These are phyloP conservation scores for Elysia crispata DNA, from an alignment of 2,888 invertebrate genomes.

Conservation along the genomic window DNA sequence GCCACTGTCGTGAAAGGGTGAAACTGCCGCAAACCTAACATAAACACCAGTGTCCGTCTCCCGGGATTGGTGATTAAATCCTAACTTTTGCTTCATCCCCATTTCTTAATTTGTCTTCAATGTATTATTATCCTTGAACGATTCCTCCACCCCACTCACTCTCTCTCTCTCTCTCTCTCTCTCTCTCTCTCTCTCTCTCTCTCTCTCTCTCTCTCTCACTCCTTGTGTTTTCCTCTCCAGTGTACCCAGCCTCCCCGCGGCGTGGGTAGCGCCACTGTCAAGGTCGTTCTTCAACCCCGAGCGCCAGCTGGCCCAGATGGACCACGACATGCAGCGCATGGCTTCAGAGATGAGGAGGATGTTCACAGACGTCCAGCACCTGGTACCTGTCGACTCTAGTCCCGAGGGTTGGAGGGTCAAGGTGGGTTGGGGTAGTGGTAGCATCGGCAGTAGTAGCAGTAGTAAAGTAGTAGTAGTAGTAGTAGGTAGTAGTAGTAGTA, in stretches of 20 bases:
- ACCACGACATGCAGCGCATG: slow-evolving; percentile 55
- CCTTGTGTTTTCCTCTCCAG: neutral
- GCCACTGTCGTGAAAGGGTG: too few species aligned
- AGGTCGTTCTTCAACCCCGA: slow-evolving; percentile 48
- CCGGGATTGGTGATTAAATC: too few species aligned
- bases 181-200: slow-evolving; percentile 9
- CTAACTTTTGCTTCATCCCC: too few species aligned
- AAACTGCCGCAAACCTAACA: too few species aligned
- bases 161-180: slow-evolving; percentile 9
- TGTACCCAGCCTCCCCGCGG: neutral
- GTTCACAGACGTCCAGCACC: slow-evolving; percentile 47
- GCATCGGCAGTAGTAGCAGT: too few species aligned
- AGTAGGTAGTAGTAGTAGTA: too few species aligned
- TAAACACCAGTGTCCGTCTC: too few species aligned
- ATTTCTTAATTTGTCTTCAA: too few species aligned
- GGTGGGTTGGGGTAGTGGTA: slow-evolving; percentile 26
- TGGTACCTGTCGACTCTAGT: slow-evolving; percentile 56
- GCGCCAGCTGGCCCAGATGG: slow-evolving; percentile 46
- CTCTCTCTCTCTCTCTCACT: neutral
- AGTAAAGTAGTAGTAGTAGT: too few species aligned
- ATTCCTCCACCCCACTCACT: too few species aligned
- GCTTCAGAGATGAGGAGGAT: slow-evolving; percentile 55
- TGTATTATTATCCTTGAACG: too few species aligned
- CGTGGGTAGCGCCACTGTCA: slow-evolving; percentile 17
- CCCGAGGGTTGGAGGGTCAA: slow-evolving; percentile 57